Base-by-base conservation (phyloP, 2,113 vertebrate species). In the Centropristis striata region DNA sequence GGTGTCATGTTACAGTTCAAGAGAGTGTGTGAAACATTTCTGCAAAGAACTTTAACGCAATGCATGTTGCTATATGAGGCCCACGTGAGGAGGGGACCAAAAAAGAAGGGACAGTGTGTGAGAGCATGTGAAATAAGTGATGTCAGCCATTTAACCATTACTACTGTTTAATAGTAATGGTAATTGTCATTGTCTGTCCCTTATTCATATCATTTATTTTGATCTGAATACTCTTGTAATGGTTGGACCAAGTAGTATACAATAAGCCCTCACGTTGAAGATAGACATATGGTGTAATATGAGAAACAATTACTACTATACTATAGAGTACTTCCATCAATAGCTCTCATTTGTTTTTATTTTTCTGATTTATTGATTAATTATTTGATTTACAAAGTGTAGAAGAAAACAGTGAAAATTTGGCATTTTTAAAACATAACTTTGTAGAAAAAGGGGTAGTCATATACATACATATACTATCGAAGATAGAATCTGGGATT, bases 1-100 rank as follows among this genome's bases (percentile, higher is more conserved):
- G 21, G 64, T 66, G 37, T 89, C 41, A 32, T 3, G 51, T 84
- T 21, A 57, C 50, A 58, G 36, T 21, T 50, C 1, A 36, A 46
- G 46, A 13, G 44, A 8, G 14, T 42, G 27, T 55, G 53, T n/a
- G 20, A 65, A n/a, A 46, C 12, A 5, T 18, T 36, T 59, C 23
- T 60, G 23, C 11, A 4, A 3, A 36, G 13, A 27, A n/a, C 18
- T 51, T n/a, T 10, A 13, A 58, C n/a, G 46, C 23, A 8, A 21
- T 2, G 53, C 27, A 49, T 60, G 72, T n/a, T 1, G 23, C 46
- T 28, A 11, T 2, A 13, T 13, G 36, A 66, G n/a, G 41, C 8
- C 9, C 27, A 28, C 8, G 53, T 21, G 61, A 32, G 7, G 14
- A 12, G 6, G 4, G 60, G 7, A 53, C 58, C 66, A 74, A 60